Conservation (phyloP, 2,888 invertebrate species). For the Synanthedon andrenaeformis region DNA sequence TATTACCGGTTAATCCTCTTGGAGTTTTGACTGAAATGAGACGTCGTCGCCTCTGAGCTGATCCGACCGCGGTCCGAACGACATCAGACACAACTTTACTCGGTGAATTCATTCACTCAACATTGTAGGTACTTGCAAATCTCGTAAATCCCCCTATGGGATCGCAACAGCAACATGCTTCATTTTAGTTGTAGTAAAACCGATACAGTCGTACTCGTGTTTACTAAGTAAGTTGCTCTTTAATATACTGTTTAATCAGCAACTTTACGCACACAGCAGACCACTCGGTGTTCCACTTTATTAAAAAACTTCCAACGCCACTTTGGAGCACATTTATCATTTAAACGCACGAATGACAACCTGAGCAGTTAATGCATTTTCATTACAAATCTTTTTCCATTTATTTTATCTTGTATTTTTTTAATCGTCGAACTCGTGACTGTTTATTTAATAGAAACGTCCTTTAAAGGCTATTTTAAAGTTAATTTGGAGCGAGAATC, state of each 20-base stretch:
- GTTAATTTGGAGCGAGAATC: constrained; percentile 32
- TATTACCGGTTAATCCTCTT: constrained; percentile 30
- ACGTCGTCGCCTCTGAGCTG: constrained; percentile 10
- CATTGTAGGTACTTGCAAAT: constrained; percentile 9
- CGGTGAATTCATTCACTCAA: constrained; percentile 21
- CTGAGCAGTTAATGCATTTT: neutral
- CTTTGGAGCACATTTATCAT: neutral
- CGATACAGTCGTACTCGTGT: too few relatives aligned
- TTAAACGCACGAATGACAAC: neutral
- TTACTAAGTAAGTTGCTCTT: too few relatives aligned
- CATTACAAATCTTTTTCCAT: neutral
- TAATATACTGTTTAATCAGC: too few relatives aligned
- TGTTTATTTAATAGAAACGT: neutral
- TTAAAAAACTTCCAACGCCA: neutral
- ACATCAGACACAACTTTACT: constrained; percentile 26
- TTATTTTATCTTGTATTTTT: neutral
- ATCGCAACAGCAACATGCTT: neutral
- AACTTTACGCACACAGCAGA: too few relatives aligned
- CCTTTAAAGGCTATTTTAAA: constrained; percentile 3
- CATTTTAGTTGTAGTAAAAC: too few relatives aligned
- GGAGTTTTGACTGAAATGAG: constrained; percentile 21
- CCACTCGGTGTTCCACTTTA: neutral
- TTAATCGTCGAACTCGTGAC: neutral
- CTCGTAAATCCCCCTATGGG: constrained; percentile 21
- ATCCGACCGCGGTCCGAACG: constrained; percentile 1